Evolutionary conservation across 2,888 invertebrate species (phyloP).

Genomic region (Pyrgus malvae): DNA sequence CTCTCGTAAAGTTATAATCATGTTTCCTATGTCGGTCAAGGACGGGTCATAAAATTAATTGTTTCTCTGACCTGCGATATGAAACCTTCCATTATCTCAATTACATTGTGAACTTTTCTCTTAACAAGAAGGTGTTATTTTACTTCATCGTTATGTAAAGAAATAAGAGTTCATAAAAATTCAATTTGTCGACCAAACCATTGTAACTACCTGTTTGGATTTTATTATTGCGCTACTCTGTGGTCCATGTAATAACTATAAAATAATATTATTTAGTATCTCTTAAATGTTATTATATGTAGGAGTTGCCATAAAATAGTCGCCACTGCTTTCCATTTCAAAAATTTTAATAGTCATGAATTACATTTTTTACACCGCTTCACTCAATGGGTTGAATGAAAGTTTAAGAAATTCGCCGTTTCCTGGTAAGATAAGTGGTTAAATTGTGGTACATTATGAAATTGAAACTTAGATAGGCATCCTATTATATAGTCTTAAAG

Average conservation of each 20-base stretch:
- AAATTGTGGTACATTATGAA: constrained; percentile 19
- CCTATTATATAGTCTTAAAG: constrained; percentile 23
- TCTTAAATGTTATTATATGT: constrained; percentile 9
- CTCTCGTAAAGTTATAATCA: neutral
- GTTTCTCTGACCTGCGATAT: constrained; percentile 1
- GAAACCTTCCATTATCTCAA: constrained; percentile 4
- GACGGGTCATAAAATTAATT: constrained; percentile 8
- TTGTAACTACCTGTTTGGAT: neutral
- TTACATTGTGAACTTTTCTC: constrained; percentile 12
- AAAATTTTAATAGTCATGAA: too few species aligned
- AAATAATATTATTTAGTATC: constrained; percentile 8
- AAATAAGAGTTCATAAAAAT: constrained; percentile 5
- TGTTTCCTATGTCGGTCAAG: constrained; percentile 5
- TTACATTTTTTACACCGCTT: too few species aligned
- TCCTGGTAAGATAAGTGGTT: too few species aligned
- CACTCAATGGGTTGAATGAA: too few species aligned
- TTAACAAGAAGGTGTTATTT: constrained; percentile 3
- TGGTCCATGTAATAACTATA: constrained; percentile 11
- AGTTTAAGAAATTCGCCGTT: too few species aligned
- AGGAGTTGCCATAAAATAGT: neutral
- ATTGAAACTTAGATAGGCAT: constrained; percentile 18
- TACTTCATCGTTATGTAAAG: neutral
- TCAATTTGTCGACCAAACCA: neutral
- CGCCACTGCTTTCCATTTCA: too few species aligned
- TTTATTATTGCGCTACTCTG: constrained; percentile 16